Conservation (phyloP, 1,140 invertebrate genomes). For the Eubasilissa regina region DNA sequence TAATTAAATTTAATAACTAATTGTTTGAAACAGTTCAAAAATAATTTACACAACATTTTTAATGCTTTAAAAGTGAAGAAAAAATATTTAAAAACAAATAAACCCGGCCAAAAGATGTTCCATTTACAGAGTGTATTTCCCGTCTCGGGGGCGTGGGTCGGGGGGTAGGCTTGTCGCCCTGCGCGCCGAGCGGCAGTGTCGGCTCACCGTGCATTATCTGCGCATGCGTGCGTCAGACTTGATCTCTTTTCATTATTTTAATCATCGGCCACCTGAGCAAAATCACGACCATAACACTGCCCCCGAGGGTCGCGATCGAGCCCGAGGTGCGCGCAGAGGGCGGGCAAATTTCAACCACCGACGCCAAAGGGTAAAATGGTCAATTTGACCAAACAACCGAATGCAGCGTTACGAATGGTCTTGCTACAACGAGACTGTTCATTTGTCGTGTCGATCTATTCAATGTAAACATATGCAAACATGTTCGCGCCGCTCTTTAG, state of each 20-base stretch:
- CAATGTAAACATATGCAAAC: background rate
- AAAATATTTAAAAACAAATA: background rate
- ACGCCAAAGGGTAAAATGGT: background rate
- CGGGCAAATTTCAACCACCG: background rate
- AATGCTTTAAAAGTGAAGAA: too few species aligned
- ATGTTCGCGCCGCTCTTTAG: slow-evolving; percentile 9
- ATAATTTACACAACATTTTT: too few species aligned
- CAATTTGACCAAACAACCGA: background rate
- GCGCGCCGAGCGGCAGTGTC: slow-evolving; percentile 5
- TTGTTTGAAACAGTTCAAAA: too few species aligned
- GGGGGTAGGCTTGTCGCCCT: background rate
- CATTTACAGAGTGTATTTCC: background rate
- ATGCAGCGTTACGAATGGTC: too few species aligned
- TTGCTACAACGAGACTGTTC: too few species aligned
- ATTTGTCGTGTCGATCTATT: too few species aligned
- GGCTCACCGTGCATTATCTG: slow-evolving; percentile 15
- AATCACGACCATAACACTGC: slow-evolving; percentile 53
- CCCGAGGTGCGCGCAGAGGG: background rate
- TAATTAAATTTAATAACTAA: too few species aligned
- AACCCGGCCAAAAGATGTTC: background rate
- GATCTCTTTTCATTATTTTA: slow-evolving; percentile 27
- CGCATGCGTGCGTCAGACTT: slow-evolving; percentile 39
- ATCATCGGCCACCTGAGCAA: slow-evolving; percentile 57
- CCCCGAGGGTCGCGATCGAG: background rate
- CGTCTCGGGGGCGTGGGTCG: background rate